These are phyloP conservation scores for Thymelicus sylvestris DNA, from an alignment of 2,888 invertebrate genomes.

Conservation along the genomic window DNA sequence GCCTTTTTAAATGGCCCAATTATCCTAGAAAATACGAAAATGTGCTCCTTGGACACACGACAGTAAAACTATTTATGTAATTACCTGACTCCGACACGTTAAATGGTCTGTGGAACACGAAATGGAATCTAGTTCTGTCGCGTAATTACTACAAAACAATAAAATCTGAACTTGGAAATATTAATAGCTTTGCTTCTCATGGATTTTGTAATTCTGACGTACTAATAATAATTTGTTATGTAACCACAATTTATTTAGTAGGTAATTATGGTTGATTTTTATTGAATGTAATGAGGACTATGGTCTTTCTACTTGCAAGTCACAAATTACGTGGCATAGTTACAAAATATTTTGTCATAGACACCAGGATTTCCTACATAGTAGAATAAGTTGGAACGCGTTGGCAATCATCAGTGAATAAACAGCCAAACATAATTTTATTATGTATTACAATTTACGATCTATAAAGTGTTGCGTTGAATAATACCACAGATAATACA, in stretches of 20 bases:
- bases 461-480: conserved; percentile 20
- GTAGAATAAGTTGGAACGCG: conserved; percentile 16
- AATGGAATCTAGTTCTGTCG: not conserved
- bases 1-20: not conserved
- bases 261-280: too few species aligned
- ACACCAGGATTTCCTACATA: conserved; percentile 18
- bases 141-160: not conserved
- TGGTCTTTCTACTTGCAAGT: too few species aligned
- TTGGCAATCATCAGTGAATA: conserved; percentile 21
- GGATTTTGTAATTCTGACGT: too few species aligned
- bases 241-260: too few species aligned
- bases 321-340: not conserved
- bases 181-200: too few species aligned
- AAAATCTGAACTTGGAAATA: not conserved
- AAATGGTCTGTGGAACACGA: not conserved
- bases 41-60: conserved; percentile 1
- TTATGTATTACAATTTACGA: conserved; percentile 13
- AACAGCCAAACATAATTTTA: conserved; percentile 15
- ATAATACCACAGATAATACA: too few species aligned
- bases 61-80: not conserved
- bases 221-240: too few species aligned
- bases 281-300: too few species aligned
- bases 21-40: not conserved
- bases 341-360: conserved; percentile 1
- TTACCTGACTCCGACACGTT: not conserved